phyloP scores from a whole-genome alignment of 2,888 invertebrate species.

The Cremastinae sp. region DNA sequence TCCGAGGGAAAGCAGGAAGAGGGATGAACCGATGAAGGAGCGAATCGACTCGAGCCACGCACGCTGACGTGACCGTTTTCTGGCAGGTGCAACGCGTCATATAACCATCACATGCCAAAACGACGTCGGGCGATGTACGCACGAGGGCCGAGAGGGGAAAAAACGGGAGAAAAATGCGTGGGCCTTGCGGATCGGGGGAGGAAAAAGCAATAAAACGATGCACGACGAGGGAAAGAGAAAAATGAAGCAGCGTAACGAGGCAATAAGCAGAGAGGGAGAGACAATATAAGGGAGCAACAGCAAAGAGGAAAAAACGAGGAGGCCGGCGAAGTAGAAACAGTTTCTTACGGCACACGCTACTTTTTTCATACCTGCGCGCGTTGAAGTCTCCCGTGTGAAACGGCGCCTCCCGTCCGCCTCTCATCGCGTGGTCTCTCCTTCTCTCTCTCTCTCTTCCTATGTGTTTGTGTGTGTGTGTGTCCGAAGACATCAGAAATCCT shows the following conservation, averaged over 20 bases:
- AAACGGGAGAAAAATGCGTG: constrained; percentile 9
- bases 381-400: constrained; percentile 45
- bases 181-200: constrained; percentile 52
- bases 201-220: constrained; percentile 39
- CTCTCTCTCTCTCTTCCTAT: constrained; percentile 17
- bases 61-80: constrained; percentile 65
- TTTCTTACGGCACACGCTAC: constrained; percentile 47
- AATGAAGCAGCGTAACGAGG: too few relatives aligned
- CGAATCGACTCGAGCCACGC: constrained; percentile 58
- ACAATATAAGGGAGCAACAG: constrained; percentile 10
- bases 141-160: constrained; percentile 23
- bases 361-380: constrained; percentile 40
- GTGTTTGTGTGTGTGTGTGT: constrained; percentile 43
- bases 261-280: too few relatives aligned
- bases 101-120: constrained; percentile 61
- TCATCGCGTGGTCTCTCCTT: background rate
- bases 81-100: constrained; percentile 69
- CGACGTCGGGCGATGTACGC: constrained; percentile 55
- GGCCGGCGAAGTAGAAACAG: constrained; percentile 45
- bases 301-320: constrained; percentile 20
- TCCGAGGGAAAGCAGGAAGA: constrained; percentile 14
- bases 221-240: constrained; percentile 1
- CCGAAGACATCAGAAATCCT: constrained; percentile 43
- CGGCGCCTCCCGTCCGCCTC: constrained; percentile 32
- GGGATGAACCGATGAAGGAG: constrained; percentile 30